phyloP scores from a whole-genome alignment of 2,888 invertebrate species.

The Calliopum simillimum region DNA sequence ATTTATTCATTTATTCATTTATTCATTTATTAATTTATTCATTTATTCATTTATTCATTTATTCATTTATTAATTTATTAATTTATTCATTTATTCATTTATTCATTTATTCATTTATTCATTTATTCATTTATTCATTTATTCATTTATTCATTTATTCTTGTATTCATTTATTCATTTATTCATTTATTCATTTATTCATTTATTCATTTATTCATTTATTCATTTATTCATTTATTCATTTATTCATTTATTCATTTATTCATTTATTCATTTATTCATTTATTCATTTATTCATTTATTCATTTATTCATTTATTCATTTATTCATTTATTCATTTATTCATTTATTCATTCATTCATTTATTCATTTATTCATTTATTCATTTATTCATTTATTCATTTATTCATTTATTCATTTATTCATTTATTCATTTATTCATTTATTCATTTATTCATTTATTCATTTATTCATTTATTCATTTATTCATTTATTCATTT shows the following conservation, averaged over 20 bases:
- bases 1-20: slow-evolving; percentile 15
- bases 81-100: slow-evolving; percentile 15
- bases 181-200: slow-evolving; percentile 12
- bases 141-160: slow-evolving; percentile 15
- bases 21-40: slow-evolving; percentile 13
- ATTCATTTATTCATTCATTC: too few species aligned
- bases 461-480: slow-evolving; percentile 15
- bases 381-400: slow-evolving; percentile 15
- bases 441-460: slow-evolving; percentile 15
- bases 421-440: slow-evolving; percentile 15
- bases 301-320: slow-evolving; percentile 15
- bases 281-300: slow-evolving; percentile 12
- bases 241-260: slow-evolving; percentile 11
- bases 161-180: slow-evolving; percentile 13
- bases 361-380: slow-evolving; percentile 15
- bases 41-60: slow-evolving; percentile 15
- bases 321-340: slow-evolving; percentile 15
- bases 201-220: slow-evolving; percentile 4
- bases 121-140: slow-evolving; percentile 15
- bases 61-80: slow-evolving; percentile 11
- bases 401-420: slow-evolving; percentile 15
- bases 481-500: slow-evolving; percentile 15
- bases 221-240: slow-evolving; percentile 9
- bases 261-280: neutral
- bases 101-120: slow-evolving; percentile 13